Evolutionary conservation across 2,888 invertebrate genomes (phyloP).

Genomic region (Drosophila fulvimacula): DNA sequence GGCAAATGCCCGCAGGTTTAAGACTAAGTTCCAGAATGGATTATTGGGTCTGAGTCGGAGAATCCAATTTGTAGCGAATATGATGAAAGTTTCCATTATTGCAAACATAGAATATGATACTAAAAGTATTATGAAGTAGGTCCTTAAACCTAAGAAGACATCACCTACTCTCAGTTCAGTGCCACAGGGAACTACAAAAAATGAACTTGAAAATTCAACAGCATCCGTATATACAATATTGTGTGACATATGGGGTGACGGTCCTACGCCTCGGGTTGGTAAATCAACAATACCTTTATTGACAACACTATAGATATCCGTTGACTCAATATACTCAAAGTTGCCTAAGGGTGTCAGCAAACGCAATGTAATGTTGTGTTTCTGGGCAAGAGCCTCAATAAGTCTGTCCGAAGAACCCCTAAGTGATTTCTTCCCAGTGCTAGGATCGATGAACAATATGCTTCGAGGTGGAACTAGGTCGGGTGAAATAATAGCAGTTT

Average conservation of each 20-base stretch:
- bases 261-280: not conserved
- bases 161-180: slow-evolving; percentile 19
- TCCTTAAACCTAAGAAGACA: slow-evolving; percentile 15
- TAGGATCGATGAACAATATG: not conserved
- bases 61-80: not conserved
- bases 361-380: not conserved
- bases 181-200: slow-evolving; percentile 44
- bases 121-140: slow-evolving; percentile 19
- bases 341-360: too few species aligned
- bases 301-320: not conserved
- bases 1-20: slow-evolving; percentile 35
- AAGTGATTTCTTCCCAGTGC: not conserved
- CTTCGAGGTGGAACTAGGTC: slow-evolving; percentile 6
- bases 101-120: slow-evolving; percentile 35
- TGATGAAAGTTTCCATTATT: slow-evolving; percentile 27
- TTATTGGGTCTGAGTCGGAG: not conserved
- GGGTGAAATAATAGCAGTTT: slow-evolving; percentile 4
- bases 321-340: not conserved
- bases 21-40: not conserved
- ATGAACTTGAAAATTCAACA: too few species aligned
- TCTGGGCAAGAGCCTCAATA: not conserved
- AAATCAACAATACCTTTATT: not conserved
- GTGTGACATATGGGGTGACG: too few species aligned
- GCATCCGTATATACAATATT: too few species aligned
- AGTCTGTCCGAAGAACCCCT: not conserved